Conservation (phyloP, 1,140 invertebrate species). For the Ceratitis capitata region DNA sequence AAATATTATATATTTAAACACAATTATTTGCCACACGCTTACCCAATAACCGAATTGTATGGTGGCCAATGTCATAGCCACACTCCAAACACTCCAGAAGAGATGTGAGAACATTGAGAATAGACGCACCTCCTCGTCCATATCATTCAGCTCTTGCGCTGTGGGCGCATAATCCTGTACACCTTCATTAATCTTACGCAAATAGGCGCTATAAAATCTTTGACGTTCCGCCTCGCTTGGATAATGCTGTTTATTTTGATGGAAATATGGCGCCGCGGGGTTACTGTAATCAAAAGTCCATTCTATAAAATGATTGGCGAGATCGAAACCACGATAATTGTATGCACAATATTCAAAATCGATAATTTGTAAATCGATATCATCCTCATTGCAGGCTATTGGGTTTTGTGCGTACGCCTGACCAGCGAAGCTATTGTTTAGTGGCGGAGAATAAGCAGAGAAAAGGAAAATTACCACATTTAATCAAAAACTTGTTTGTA, state of each 20-base stretch:
- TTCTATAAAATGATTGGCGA: constrained; percentile 96
- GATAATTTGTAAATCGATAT: constrained; percentile 80
- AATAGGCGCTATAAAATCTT: constrained; percentile 56
- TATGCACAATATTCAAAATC: constrained; percentile 96
- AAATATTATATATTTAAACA: neutral
- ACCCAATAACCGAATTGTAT: constrained; percentile 97
- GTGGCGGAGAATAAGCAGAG: neutral
- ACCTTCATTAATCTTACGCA: constrained; percentile 53
- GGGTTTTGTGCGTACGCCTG: neutral
- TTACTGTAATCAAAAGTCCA: constrained; percentile 93
- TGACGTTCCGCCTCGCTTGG: constrained; percentile 80
- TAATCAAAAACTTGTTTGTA: neutral
- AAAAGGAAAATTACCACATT: neutral
- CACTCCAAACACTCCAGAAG: constrained; percentile 91
- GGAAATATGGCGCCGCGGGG: constrained; percentile 81
- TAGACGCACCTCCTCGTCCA: constrained; percentile 76
- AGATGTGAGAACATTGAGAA: constrained; percentile 91
- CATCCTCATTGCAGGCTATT: constrained; percentile 45
- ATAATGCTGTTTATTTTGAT: constrained; percentile 73
- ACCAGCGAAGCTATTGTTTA: neutral
- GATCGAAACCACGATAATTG: constrained; percentile 92
- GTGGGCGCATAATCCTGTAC: constrained; percentile 53
- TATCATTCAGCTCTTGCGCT: constrained; percentile 49
- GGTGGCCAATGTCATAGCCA: constrained; percentile 85
- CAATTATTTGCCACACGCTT: constrained; percentile 59